Evolutionary conservation across 2,888 invertebrate species (phyloP).

Genomic region (Phalangium opilio): DNA sequence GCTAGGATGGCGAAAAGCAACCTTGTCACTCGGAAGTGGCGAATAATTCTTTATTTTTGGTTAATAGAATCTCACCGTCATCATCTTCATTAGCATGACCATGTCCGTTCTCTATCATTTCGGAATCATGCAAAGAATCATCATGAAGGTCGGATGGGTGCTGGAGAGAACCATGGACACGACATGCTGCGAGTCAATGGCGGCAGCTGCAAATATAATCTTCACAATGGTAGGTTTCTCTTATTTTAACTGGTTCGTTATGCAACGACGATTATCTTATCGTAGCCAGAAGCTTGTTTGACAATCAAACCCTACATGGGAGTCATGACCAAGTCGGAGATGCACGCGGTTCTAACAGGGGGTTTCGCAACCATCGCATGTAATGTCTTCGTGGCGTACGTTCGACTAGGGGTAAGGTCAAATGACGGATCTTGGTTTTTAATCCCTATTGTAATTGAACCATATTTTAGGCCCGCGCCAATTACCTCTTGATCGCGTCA

Average conservation of each 20-base stretch:
- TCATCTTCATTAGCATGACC: constrained; percentile 83
- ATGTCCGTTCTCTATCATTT: constrained; percentile 76
- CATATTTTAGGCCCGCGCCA: not conserved
- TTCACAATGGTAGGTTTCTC: constrained; percentile 59
- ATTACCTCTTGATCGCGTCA: not conserved
- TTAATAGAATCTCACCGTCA: constrained; percentile 41
- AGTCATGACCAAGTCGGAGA: constrained; percentile 69
- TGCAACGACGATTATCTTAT: constrained; percentile 3
- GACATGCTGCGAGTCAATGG: constrained; percentile 85
- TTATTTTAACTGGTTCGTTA: not conserved
- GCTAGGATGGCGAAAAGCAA: constrained; percentile 19
- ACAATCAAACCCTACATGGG: constrained; percentile 71
- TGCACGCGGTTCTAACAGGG: constrained; percentile 81
- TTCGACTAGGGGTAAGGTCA: constrained; percentile 57
- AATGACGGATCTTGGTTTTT: not conserved
- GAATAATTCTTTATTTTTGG: not conserved
- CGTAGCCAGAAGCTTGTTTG: constrained; percentile 72
- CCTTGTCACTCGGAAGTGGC: not conserved
- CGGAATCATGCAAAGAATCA: constrained; percentile 73
- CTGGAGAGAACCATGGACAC: constrained; percentile 61
- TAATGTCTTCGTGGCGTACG: constrained; percentile 80
- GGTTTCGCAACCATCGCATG: constrained; percentile 92
- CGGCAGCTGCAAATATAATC: constrained; percentile 85
- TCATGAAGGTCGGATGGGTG: constrained; percentile 59
- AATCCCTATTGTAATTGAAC: not conserved